Evolutionary conservation across 1,140 invertebrate species (phyloP), one percentile per base, ranked within the genome.

Genomic region (Caenorhabditis brenneri): DNA sequence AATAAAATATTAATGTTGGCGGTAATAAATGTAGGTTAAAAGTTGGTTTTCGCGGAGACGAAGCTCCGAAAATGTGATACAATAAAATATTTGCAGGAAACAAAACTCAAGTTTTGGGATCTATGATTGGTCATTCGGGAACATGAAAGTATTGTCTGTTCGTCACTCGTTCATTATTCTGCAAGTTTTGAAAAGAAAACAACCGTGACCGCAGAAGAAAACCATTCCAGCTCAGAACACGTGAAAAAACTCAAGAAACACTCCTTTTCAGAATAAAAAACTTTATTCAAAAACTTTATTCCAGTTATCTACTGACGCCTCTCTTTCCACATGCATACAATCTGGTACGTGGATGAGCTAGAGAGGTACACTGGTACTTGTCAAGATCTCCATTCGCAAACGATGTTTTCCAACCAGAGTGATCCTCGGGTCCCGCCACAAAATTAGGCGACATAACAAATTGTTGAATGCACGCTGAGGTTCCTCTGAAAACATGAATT

Each of bases 241-340:
- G n/a, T n/a, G n/a, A n/a, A n/a, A n/a, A n/a, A n/a, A n/a, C n/a
- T n/a, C n/a, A n/a, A n/a, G n/a, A n/a, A n/a, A n/a, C n/a, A n/a
- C n/a, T n/a, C n/a, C n/a, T n/a, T n/a, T n/a, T n/a, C n/a, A n/a
- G n/a, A n/a, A n/a, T n/a, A n/a, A n/a, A n/a, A n/a, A n/a, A n/a
- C n/a, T n/a, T n/a, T n/a, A n/a, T n/a, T n/a, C n/a, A n/a, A n/a
- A n/a, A n/a, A n/a, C n/a, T n/a, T n/a, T n/a, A n/a, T n/a, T n/a
- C n/a, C n/a, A n/a, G n/a, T 51, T 51, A 51, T n/a, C 49, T 16
- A 19, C 16, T n/a, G 15, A 51, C 49, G n/a, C 49, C 49, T 29
- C 24, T 58, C 53, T 58, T 65, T 65, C 58, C 58, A 36, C 58
- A 65, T 65, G 31, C 58, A 16, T 65, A 65, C 29, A 65, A 33